phyloP scores from a whole-genome alignment of 2,113 vertebrate genomes.

The Azemiops feae region DNA sequence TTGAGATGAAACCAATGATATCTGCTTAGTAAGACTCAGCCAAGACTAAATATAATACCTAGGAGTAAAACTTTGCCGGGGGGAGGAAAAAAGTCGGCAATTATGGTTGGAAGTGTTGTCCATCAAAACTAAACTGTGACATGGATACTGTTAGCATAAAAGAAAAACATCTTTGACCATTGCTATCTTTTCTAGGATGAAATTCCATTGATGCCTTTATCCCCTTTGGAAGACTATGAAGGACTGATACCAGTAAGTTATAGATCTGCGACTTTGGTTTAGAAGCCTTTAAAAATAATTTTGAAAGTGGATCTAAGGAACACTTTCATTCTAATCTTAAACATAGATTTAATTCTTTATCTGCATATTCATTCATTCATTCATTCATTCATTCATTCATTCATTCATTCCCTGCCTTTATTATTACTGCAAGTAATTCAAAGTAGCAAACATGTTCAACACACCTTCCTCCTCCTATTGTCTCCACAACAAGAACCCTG shows the following conservation, averaged over 20 bases:
- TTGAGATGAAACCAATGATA: not conserved
- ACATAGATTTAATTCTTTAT: not conserved
- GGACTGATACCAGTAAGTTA: not conserved
- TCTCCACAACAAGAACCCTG: not conserved
- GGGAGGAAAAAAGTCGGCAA: not conserved
- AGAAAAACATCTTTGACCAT: not conserved
- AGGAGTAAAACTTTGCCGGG: not conserved
- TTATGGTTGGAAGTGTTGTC: not conserved
- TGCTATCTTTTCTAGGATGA: constrained; percentile 22
- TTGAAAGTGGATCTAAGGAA: not conserved
- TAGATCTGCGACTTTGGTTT: not conserved
- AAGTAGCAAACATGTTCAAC: not conserved
- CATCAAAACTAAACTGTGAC: not conserved
- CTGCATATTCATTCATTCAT: not conserved
- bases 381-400: not conserved
- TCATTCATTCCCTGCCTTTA: not conserved
- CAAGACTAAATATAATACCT: not conserved
- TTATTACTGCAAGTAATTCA: not conserved
- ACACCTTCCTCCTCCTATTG: not conserved
- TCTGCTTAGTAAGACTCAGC: not conserved
- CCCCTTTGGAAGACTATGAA: not conserved
- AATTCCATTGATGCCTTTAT: constrained; percentile 43
- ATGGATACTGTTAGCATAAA: not conserved
- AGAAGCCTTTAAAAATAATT: not conserved
- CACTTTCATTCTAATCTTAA: not conserved